Percentiles rank a stretch among this genome's conserved stretches.
These are phyloP conservation scores for Maylandia zebra DNA, from an alignment of 2,113 vertebrate genomes.

Conservation along the genomic window DNA sequence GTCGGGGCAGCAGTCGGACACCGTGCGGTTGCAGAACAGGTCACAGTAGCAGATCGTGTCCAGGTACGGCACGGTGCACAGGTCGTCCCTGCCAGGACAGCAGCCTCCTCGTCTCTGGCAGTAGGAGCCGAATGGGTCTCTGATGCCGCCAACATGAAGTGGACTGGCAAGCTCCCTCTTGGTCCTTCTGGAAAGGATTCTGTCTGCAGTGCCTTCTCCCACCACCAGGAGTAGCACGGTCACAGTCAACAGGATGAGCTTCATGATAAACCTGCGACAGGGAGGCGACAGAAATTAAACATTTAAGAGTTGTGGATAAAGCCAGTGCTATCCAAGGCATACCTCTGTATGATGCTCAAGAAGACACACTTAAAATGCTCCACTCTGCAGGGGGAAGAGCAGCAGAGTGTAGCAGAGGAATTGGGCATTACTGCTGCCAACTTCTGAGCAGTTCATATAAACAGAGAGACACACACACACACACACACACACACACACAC, in stretches of 20 bases:
- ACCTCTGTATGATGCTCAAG: background rate
- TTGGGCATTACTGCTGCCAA: conserved; percentile 17
- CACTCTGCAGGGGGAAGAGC: background rate
- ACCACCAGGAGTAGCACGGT: conserved; percentile 62
- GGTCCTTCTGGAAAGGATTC: conserved; percentile 45
- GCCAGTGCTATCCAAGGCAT: background rate
- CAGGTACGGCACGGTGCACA: conserved; percentile 86
- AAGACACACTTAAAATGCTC: background rate
- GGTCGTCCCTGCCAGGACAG: conserved; percentile 82
- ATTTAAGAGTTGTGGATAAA: background rate
- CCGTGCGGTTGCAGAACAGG: conserved; percentile 94
- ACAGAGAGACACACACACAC: background rate
- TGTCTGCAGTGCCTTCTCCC: conserved; percentile 20
- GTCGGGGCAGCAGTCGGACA: conserved; percentile 96
- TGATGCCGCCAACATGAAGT: conserved; percentile 81
- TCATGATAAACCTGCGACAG: conserved; percentile 56
- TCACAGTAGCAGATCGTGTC: conserved; percentile 97
- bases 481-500: background rate
- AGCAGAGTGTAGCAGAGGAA: background rate
- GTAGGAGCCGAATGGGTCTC: conserved; percentile 83
- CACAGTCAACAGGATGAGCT: conserved; percentile 31
- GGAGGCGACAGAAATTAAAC: background rate
- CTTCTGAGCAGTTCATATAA: background rate
- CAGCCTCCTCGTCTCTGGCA: conserved; percentile 81
- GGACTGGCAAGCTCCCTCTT: conserved; percentile 74